Percentiles rank a stretch among this genome's conserved stretches.
Evolutionary conservation across 2,888 invertebrate species (phyloP).

Genomic region (Notocelia uddmanniana): DNA sequence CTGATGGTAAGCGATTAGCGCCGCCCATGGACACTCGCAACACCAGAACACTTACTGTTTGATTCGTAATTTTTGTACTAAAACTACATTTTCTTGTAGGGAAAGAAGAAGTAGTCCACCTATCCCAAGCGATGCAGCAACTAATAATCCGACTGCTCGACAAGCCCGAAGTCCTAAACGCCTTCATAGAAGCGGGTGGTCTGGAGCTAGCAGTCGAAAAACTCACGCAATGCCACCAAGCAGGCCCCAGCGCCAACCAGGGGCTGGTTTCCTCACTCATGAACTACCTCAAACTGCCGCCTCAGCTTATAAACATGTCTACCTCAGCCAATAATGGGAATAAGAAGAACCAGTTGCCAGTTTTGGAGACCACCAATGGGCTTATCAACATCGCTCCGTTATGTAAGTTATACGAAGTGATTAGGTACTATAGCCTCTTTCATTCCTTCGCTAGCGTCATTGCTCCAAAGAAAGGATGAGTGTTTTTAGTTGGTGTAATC

Average conservation of each 20-base stretch:
- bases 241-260: conserved; percentile 89
- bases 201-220: conserved; percentile 92
- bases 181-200: conserved; percentile 91
- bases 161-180: conserved; percentile 89
- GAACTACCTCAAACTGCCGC: conserved; percentile 86
- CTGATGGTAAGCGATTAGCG: too few relatives aligned
- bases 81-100: conserved; percentile 55
- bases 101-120: conserved; percentile 70
- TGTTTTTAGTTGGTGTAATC: too few relatives aligned
- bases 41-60: too few relatives aligned
- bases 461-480: too few relatives aligned
- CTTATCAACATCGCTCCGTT: conserved; percentile 96
- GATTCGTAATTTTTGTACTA: neutral
- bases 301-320: conserved; percentile 81
- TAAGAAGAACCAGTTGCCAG: conserved; percentile 78
- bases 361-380: conserved; percentile 89
- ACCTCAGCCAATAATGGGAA: conserved; percentile 75
- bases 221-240: conserved; percentile 90
- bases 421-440: too few relatives aligned
- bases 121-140: conserved; percentile 95
- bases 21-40: too few relatives aligned
- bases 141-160: conserved; percentile 93
- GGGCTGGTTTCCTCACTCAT: conserved; percentile 89
- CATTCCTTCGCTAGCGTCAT: too few relatives aligned
- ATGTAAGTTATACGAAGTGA: conserved; percentile 80